phyloP scores from a whole-genome alignment of 1,140 invertebrate species.

The Achatina immaculata region DNA sequence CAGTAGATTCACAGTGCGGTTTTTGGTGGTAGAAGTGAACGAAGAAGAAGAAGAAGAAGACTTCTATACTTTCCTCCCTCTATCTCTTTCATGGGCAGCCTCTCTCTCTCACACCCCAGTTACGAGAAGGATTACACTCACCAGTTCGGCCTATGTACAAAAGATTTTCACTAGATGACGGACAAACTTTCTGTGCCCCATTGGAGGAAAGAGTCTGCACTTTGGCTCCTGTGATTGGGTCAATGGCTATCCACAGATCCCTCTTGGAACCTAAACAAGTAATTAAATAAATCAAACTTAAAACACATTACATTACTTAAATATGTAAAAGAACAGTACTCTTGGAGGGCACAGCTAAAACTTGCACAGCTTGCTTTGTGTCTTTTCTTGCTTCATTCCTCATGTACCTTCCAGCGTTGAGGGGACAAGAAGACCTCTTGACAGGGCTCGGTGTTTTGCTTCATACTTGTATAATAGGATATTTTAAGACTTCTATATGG shows the following conservation, averaged over 20 bases:
- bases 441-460: no score
- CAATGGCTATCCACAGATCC: slow-evolving; percentile 95
- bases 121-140: slow-evolving; percentile 50
- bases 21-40: no score
- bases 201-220: slow-evolving; percentile 83
- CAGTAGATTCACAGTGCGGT: no score
- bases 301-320: neutral
- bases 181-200: slow-evolving; percentile 76
- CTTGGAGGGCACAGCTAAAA: neutral
- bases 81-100: no score
- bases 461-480: no score
- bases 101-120: slow-evolving; percentile 8
- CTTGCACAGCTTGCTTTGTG: neutral
- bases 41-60: no score
- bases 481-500: no score
- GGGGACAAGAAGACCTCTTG: no score
- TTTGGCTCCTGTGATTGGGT: slow-evolving; percentile 87
- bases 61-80: no score
- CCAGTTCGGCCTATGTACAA: slow-evolving; percentile 86
- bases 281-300: neutral
- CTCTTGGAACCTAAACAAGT: slow-evolving; percentile 83
- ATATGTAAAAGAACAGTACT: no score
- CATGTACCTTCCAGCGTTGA: no score
- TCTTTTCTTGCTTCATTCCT: no score
- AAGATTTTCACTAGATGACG: slow-evolving; percentile 72